A percentile compares a stretch with the other conserved stretches of the same genome.
Conservation (phyloP, 2,888 invertebrate genomes). For the Desoria tigrina region DNA sequence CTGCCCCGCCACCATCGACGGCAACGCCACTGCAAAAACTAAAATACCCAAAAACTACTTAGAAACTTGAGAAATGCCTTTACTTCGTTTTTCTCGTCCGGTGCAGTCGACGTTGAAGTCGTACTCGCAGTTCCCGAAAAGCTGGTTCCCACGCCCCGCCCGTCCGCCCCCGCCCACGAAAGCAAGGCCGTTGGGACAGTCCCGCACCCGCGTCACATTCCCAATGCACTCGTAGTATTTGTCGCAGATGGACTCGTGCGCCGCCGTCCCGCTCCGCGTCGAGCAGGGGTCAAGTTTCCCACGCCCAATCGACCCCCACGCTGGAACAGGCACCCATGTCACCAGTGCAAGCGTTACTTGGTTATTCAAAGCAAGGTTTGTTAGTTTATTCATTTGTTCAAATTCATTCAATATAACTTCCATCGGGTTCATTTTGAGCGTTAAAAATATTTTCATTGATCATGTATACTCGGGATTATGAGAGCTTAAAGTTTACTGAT, state of each 20-base stretch:
- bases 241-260: constrained; percentile 56
- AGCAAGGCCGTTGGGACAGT: constrained; percentile 56
- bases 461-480: too few relatives aligned
- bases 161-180: constrained; percentile 51
- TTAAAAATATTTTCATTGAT: too few relatives aligned
- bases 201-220: constrained; percentile 51
- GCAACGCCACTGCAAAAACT: constrained; percentile 17
- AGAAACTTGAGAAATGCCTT: constrained; percentile 35
- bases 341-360: background rate
- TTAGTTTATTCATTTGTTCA: too few relatives aligned
- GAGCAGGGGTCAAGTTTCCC: constrained; percentile 33
- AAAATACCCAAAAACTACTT: constrained; percentile 22
- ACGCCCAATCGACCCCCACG: background rate
- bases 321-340: background rate
- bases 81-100: constrained; percentile 55
- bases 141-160: constrained; percentile 49
- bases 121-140: constrained; percentile 56
- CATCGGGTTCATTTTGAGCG: too few relatives aligned
- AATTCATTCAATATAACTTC: too few relatives aligned
- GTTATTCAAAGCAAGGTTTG: too few relatives aligned
- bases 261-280: constrained; percentile 30
- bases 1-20: constrained; percentile 25
- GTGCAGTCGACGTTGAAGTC: constrained; percentile 56
- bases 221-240: constrained; percentile 55
- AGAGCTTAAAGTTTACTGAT: too few relatives aligned